A percentile compares a stretch with the other conserved stretches of the same genome.
Evolutionary conservation across 2,888 invertebrate genomes (phyloP).

Genomic region (Hymenopus coronatus): DNA sequence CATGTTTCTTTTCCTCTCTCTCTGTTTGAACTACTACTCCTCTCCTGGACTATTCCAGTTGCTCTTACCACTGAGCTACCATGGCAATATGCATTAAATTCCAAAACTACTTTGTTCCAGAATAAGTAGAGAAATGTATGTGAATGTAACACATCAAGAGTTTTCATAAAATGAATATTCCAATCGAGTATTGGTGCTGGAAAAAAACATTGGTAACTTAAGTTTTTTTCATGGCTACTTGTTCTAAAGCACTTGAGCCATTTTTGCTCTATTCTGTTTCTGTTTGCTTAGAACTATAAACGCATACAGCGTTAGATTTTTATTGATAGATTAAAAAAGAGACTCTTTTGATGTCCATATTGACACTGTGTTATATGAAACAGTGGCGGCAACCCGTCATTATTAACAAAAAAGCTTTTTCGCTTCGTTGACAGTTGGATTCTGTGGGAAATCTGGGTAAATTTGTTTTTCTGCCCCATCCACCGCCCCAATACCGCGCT

Average conservation of each 20-base stretch:
- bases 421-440: background rate
- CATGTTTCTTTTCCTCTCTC: too few species aligned
- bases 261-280: background rate
- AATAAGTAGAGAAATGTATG: too few species aligned
- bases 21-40: too few species aligned
- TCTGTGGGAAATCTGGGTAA: background rate
- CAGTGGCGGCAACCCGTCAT: background rate
- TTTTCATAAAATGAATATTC: too few species aligned
- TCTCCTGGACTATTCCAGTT: too few species aligned
- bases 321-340: conserved; percentile 17
- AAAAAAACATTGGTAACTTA: too few species aligned
- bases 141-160: too few species aligned
- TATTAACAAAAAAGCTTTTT: background rate
- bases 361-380: background rate
- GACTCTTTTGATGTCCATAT: conserved; percentile 1
- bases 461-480: background rate
- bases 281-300: conserved; percentile 1
- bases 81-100: too few species aligned
- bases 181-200: too few species aligned
- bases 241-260: background rate
- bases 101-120: too few species aligned
- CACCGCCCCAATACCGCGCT: background rate
- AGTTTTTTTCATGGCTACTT: too few species aligned
- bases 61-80: too few species aligned
- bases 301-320: background rate